A percentile compares a stretch with the other conserved stretches of the same genome.
phyloP scores from a whole-genome alignment of 2,888 invertebrate genomes.

The Drosophila birchii region DNA sequence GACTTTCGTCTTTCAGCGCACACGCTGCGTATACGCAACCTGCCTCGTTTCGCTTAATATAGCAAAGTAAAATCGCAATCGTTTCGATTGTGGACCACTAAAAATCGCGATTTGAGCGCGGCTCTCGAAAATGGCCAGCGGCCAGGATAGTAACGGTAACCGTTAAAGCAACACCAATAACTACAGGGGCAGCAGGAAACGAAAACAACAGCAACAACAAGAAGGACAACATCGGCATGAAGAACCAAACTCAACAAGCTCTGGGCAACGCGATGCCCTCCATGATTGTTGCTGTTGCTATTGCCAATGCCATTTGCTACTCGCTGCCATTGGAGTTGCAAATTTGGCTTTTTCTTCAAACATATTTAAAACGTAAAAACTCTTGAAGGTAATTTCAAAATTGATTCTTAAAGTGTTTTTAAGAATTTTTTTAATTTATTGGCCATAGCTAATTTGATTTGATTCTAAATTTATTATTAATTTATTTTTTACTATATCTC shows the following conservation, averaged over 20 bases:
- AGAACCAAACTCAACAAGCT: slow-evolving; percentile 55
- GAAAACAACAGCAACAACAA: slow-evolving; percentile 27
- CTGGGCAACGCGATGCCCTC: slow-evolving; percentile 34
- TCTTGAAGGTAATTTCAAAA: too few species aligned
- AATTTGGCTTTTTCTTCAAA: neutral
- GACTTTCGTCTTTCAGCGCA: too few species aligned
- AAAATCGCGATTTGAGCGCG: slow-evolving; percentile 56
- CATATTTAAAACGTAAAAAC: too few species aligned
- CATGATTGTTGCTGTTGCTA: slow-evolving; percentile 14
- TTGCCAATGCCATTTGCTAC: slow-evolving; percentile 30
- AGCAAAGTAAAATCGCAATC: slow-evolving; percentile 55
- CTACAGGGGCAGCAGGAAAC: slow-evolving; percentile 37
- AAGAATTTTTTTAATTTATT: too few species aligned
- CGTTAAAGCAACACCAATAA: slow-evolving; percentile 40
- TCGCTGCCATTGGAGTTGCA: slow-evolving; percentile 13
- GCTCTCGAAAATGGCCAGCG: slow-evolving; percentile 54
- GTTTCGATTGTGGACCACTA: slow-evolving; percentile 46
- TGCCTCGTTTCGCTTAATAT: slow-evolving; percentile 60
- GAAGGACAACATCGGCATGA: slow-evolving; percentile 17
- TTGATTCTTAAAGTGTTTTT: too few species aligned
- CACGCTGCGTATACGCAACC: slow-evolving; percentile 60
- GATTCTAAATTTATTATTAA: too few species aligned
- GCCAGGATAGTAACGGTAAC: slow-evolving; percentile 51
- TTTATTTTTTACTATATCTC: too few species aligned
- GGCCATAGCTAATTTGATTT: too few species aligned